Percentiles rank a stretch among this genome's conserved stretches.
phyloP scores from a whole-genome alignment of 2,888 invertebrate genomes.

The Megalurothrips usitatus region DNA sequence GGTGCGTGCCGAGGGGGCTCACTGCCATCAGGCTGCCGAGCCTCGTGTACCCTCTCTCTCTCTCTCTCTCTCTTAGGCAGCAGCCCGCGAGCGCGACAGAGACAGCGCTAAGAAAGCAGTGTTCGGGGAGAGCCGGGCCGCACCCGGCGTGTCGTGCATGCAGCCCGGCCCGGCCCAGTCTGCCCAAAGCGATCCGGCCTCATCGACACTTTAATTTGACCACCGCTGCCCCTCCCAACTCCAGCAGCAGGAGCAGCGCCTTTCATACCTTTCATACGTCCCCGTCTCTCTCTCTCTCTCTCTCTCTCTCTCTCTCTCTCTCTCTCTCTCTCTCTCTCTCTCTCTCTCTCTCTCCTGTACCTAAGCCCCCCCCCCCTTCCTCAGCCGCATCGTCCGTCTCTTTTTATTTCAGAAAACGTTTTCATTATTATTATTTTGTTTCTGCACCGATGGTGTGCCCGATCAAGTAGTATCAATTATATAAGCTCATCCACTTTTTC shows the following conservation, averaged over 20 bases:
- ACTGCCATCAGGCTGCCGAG: too few species aligned
- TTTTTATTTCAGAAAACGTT: not conserved
- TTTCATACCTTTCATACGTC: not conserved
- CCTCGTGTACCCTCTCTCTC: too few species aligned
- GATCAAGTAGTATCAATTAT: constrained; percentile 17
- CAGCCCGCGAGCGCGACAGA: too few species aligned
- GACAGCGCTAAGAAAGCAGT: too few species aligned
- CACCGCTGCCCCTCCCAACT: not conserved
- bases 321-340: not conserved
- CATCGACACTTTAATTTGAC: constrained; percentile 20
- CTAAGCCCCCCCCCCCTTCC: not conserved
- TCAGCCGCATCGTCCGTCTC: not conserved
- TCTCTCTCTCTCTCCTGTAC: not conserved
- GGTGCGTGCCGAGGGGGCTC: too few species aligned
- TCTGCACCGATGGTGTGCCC: constrained; percentile 18
- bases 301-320: too few species aligned
- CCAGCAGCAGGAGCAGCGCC: not conserved
- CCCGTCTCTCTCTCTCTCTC: not conserved
- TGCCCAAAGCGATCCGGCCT: not conserved
- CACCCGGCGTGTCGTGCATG: too few species aligned
- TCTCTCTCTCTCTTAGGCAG: too few species aligned
- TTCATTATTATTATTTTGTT: not conserved
- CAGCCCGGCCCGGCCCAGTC: not conserved
- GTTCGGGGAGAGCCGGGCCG: too few species aligned
- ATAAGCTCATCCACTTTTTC: constrained; percentile 17